Evolutionary conservation across 2,888 invertebrate genomes (phyloP).

Genomic region (Lepidocyrtinus sp.): DNA sequence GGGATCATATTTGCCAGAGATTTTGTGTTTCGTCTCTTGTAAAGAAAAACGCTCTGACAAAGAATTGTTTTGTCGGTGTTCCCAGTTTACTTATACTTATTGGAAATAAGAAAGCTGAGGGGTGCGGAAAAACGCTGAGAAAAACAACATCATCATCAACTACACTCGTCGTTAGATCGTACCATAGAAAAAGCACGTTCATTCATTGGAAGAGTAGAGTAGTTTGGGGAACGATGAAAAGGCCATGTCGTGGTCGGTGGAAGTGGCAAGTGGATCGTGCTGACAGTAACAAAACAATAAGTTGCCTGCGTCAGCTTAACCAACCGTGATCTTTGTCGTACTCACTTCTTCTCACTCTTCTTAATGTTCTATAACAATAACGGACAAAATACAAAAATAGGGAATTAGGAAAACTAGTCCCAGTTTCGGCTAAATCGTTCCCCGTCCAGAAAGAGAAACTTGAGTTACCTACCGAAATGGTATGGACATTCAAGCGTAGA

Average conservation of each 20-base stretch:
- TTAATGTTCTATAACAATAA: conserved; percentile 23
- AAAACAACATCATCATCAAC: background rate
- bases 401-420: too few relatives aligned
- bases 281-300: conserved; percentile 60
- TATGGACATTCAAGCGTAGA: too few relatives aligned
- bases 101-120: background rate
- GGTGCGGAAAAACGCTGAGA: background rate
- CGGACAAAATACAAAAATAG: too few relatives aligned
- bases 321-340: conserved; percentile 52
- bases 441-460: too few relatives aligned
- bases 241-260: conserved; percentile 4
- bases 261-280: conserved; percentile 52
- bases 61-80: too few relatives aligned
- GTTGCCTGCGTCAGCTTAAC: conserved; percentile 47
- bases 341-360: conserved; percentile 28
- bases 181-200: conserved; percentile 1
- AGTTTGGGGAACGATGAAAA: conserved; percentile 19
- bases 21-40: too few relatives aligned
- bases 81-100: too few relatives aligned
- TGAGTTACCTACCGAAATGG: too few relatives aligned
- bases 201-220: conserved; percentile 33
- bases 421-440: too few relatives aligned
- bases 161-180: too few relatives aligned
- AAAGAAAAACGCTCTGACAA: too few relatives aligned
- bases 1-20: too few relatives aligned